Percentiles rank a stretch among this genome's conserved stretches.
Conservation (phyloP, 2,113 vertebrate species). For the Dasyurus viverrinus region DNA sequence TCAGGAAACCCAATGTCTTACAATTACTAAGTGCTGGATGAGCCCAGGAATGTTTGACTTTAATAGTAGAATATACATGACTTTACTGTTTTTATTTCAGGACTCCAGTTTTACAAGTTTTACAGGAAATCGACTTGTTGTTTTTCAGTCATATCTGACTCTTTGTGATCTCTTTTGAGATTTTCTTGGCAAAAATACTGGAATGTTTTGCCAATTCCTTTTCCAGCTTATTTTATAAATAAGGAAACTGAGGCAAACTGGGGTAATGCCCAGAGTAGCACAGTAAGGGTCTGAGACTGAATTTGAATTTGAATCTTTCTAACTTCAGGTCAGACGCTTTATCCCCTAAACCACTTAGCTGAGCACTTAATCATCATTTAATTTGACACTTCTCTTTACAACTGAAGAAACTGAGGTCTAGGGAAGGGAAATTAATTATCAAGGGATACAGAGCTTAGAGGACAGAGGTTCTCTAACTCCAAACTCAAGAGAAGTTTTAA, state of each 20-base stretch:
- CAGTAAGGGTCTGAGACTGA: not conserved
- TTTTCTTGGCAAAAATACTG: not conserved
- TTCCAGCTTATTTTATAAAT: not conserved
- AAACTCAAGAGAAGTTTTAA: not conserved
- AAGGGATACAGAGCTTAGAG: not conserved
- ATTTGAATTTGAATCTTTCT: not conserved
- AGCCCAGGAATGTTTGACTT: too few relatives aligned
- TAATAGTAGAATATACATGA: not conserved
- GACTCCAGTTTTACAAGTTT: not conserved
- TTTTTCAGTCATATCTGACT: not conserved
- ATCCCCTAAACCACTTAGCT: not conserved
- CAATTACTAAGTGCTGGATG: too few relatives aligned
- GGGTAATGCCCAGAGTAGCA: not conserved
- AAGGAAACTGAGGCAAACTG: not conserved
- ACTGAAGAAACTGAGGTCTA: not conserved
- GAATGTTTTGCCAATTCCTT: not conserved
- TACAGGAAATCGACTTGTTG: not conserved
- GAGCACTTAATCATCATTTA: too few relatives aligned
- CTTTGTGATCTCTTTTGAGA: not conserved
- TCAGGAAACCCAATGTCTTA: not conserved
- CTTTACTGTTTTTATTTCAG: not conserved
- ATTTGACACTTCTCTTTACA: not conserved
- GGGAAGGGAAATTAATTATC: not conserved
- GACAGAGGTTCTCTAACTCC: not conserved
- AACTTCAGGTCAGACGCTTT: not conserved